Base-by-base conservation (phyloP, 2,797 vertebrate species). In the Eospalax fontanierii region DNA sequence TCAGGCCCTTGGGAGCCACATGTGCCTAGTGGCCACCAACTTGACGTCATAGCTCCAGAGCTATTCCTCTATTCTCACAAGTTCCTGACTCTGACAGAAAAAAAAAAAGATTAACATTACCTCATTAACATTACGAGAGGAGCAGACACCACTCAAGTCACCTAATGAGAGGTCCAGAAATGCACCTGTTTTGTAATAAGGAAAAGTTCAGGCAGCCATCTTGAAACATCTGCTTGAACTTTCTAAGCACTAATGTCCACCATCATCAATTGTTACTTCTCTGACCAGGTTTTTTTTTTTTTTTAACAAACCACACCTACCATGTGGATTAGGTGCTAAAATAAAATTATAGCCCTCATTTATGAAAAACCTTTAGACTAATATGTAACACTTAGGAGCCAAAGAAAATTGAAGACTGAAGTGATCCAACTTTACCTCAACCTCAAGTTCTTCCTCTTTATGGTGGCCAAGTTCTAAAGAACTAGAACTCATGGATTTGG, bases 321-420 rank as follows among this genome's bases (percentile, higher is more conserved):
- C 89, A 50, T 66, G 61, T 22, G 73, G 81, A 87, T 94, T 70
- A 85, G 93, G 93, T 96, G 93, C 95, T 96, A 54, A 95, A 93
- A 92, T 33, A 73, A 94, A 95, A 91, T 74, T 30, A 11, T 21
- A 26, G n/a, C 76, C 33, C 43, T 93, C 30, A 65, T 87, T 63
- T 57, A 0, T 4, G n/a, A 88, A 35, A 80, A 59, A 50, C 73
- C 65, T 38, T 86, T 43, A 65, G 40, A 15, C 59, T 11, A 26
- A 35, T 18, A 15, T 3, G 4, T 21, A 28, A 79, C 68, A 43
- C 63, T 73, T 73, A 33, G 71, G 81, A 81, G 59, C 89, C 78
- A 79, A 75, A 73, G n/a, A 83, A 54, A 95, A 80, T 75, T 54
- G 30, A 73, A 93, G 11, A 59, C 57, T 40, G 26, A 61, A 46